These are phyloP conservation scores for Enteromius viviparus DNA, from an alignment of 2,797 vertebrate genomes.

Conservation along the genomic window DNA sequence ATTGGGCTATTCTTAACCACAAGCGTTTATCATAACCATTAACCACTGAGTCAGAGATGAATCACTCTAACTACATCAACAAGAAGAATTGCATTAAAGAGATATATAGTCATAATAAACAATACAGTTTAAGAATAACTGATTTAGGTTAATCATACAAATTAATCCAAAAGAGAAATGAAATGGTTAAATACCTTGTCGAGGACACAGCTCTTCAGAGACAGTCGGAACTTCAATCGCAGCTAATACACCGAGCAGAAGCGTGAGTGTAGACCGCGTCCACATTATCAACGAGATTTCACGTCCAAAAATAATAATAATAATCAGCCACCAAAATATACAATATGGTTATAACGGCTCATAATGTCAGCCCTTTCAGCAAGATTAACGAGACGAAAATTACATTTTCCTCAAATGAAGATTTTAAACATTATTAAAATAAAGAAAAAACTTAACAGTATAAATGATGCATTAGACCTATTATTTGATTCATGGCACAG, in stretches of 20 bases:
- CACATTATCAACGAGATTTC: slow-evolving; percentile 35
- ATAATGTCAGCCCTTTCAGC: neutral
- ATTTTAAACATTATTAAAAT: neutral
- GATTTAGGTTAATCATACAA: neutral
- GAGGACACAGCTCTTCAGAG: slow-evolving; percentile 64
- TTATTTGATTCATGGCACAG: neutral
- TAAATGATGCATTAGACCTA: neutral
- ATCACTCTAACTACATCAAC: neutral
- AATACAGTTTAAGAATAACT: neutral
- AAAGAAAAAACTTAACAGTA: neutral
- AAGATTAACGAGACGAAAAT: neutral
- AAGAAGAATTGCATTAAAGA: neutral
- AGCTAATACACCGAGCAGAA: slow-evolving; percentile 54
- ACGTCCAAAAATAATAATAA: neutral
- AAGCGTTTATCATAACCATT: neutral
- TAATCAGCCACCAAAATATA: neutral
- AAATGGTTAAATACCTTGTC: slow-evolving; percentile 66
- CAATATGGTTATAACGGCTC: neutral
- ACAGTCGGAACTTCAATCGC: slow-evolving; percentile 43
- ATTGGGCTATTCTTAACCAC: slow-evolving; percentile 2
- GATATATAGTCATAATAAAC: neutral
- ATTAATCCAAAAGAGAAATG: neutral
- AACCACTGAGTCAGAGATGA: neutral
- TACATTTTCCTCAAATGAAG: slow-evolving; percentile 1
- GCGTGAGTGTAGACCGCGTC: slow-evolving; percentile 55